Evolutionary conservation across 2,113 vertebrate genomes (phyloP).

Genomic region (Aphyosemion australe): DNA sequence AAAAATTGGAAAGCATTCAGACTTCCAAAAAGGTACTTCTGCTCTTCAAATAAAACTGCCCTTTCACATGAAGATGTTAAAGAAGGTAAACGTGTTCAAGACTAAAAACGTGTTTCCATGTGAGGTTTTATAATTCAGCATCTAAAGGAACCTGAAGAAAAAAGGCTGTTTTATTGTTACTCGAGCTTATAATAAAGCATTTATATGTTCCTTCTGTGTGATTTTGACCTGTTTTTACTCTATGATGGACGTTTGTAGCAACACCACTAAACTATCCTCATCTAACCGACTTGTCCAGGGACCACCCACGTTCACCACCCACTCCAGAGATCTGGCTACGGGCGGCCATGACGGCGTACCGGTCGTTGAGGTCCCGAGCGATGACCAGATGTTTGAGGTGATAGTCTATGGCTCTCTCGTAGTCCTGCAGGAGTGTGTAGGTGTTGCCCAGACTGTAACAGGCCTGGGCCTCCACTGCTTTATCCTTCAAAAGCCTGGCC

Average conservation of each 20-base stretch:
- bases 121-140: too few relatives aligned
- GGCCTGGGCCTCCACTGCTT: slow-evolving; percentile 94
- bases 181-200: background rate
- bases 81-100: too few relatives aligned
- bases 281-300: slow-evolving; percentile 1
- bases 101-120: too few relatives aligned
- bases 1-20: too few relatives aligned
- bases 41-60: background rate
- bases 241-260: slow-evolving; percentile 2
- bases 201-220: background rate
- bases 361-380: slow-evolving; percentile 90
- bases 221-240: background rate
- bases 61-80: background rate
- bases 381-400: slow-evolving; percentile 95
- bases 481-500: slow-evolving; percentile 90
- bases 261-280: background rate
- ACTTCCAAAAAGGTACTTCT: background rate
- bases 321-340: slow-evolving; percentile 31
- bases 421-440: slow-evolving; percentile 94
- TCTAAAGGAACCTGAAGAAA: too few relatives aligned
- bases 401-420: slow-evolving; percentile 93
- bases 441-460: slow-evolving; percentile 98
- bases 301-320: slow-evolving; percentile 12
- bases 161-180: too few relatives aligned
- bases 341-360: slow-evolving; percentile 67